These are phyloP conservation scores for Zoanthus solanderi DNA, from an alignment of 92 coral and sea anemone species.

Conservation along the genomic window DNA sequence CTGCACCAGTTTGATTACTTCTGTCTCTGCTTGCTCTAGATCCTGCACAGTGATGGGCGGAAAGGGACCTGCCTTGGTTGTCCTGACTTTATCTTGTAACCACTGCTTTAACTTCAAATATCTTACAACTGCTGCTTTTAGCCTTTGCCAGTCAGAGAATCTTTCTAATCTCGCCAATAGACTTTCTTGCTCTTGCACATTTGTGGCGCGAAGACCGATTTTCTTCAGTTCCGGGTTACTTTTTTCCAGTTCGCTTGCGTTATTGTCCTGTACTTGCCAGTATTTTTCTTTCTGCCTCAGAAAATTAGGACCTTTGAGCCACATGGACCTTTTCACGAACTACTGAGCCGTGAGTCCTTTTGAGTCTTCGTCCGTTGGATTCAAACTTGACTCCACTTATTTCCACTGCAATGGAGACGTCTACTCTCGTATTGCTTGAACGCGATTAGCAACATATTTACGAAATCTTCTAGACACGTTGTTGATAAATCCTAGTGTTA, in stretches of 20 bases:
- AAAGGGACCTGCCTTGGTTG: no score
- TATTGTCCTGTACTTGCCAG: slow-evolving; percentile 36
- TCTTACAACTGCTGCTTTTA: slow-evolving; percentile 4
- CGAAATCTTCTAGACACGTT: neutral
- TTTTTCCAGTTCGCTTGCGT: slow-evolving; percentile 10
- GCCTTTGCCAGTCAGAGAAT: slow-evolving; percentile 48
- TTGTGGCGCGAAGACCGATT: neutral
- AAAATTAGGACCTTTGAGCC: slow-evolving; percentile 45
- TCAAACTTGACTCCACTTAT: no score
- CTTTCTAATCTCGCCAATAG: slow-evolving; percentile 32
- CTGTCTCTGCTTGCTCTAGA: no score
- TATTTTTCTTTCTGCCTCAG: neutral
- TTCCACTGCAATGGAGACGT: neutral
- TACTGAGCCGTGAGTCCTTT: neutral
- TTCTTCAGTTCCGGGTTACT: slow-evolving; percentile 37
- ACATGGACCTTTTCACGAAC: slow-evolving; percentile 14
- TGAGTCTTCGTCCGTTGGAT: neutral
- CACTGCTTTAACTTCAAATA: no score
- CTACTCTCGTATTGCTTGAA: neutral
- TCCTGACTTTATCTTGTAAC: no score
- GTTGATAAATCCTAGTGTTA: neutral
- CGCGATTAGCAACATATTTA: neutral
- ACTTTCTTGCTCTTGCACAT: neutral
- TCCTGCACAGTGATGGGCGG: no score
- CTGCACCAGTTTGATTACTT: no score